phyloP scores from a whole-genome alignment of 1,140 invertebrate species.

The Drosophila prosaltans region DNA sequence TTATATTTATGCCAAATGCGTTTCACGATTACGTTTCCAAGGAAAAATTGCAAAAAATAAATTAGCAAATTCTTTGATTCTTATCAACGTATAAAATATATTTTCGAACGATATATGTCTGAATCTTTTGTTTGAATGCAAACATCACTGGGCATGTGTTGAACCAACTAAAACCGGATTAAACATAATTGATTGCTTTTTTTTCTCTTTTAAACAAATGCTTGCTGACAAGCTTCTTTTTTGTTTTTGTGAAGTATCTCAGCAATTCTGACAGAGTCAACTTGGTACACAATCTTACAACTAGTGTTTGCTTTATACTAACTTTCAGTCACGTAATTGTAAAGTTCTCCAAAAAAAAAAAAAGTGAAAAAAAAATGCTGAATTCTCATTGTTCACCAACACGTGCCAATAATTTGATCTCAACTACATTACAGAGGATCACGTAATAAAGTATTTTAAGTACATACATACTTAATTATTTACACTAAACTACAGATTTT shows the following conservation, averaged over 20 bases:
- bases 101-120: neutral
- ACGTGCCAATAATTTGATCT: conserved; percentile 20
- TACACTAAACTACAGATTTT: neutral
- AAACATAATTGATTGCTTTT: neutral
- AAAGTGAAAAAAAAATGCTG: neutral
- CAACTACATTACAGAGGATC: conserved; percentile 15
- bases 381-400: conserved; percentile 2
- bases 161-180: conserved; percentile 6
- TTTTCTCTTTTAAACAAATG: conserved; percentile 1
- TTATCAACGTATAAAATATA: neutral
- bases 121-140: neutral
- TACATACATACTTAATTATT: conserved; percentile 7
- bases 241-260: no score
- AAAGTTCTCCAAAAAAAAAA: conserved; percentile 10
- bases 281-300: conserved; percentile 10
- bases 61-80: conserved; percentile 11
- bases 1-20: conserved; percentile 20
- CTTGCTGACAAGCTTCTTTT: neutral
- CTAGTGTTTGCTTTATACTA: conserved; percentile 9
- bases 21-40: conserved; percentile 11
- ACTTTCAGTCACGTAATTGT: conserved; percentile 18
- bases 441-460: conserved; percentile 16
- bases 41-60: conserved; percentile 3
- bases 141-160: neutral
- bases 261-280: neutral